A percentile compares a stretch with the other conserved stretches of the same genome.
These are phyloP conservation scores for Hirtodrosophila cameraria DNA, from an alignment of 2,888 invertebrate genomes.

Conservation along the genomic window DNA sequence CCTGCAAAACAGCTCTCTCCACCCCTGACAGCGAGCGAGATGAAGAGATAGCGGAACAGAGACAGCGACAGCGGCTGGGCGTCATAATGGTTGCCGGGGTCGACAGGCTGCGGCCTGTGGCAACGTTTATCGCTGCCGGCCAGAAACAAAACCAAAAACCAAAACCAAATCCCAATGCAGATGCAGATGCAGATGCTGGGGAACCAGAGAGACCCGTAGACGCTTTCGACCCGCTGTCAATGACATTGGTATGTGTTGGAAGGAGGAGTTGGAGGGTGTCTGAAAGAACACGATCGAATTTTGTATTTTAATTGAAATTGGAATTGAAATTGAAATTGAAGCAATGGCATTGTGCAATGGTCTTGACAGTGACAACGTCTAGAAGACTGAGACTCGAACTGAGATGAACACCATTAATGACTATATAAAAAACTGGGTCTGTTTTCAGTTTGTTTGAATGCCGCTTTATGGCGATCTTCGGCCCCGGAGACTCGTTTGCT, in stretches of 20 bases:
- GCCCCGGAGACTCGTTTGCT: constrained; percentile 17
- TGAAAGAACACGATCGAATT: constrained; percentile 16
- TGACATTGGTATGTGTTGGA: constrained; percentile 61
- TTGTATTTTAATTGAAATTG: constrained; percentile 10
- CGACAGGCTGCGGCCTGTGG: constrained; percentile 39
- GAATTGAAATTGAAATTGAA: constrained; percentile 41
- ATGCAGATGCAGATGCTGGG: constrained; percentile 4
- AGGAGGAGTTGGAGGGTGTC: not conserved
- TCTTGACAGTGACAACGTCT: constrained; percentile 21
- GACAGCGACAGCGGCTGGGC: constrained; percentile 13
- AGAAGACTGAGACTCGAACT: constrained; percentile 1
- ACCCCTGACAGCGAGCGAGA: constrained; percentile 17
- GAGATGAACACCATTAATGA: constrained; percentile 4
- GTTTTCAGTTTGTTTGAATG: constrained; percentile 47
- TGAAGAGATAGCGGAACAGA: constrained; percentile 9
- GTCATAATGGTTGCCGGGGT: constrained; percentile 56
- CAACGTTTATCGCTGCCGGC: constrained; percentile 51
- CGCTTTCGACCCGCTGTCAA: constrained; percentile 46
- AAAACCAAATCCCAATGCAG: not conserved
- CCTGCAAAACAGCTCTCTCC: not conserved
- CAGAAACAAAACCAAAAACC: not conserved
- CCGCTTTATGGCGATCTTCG: constrained; percentile 3
- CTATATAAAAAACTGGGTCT: constrained; percentile 43
- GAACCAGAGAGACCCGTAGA: constrained; percentile 14
- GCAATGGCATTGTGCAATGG: constrained; percentile 38